Conservation (phyloP, 1,140 invertebrate species). For the Drosophila tsacasi region DNA sequence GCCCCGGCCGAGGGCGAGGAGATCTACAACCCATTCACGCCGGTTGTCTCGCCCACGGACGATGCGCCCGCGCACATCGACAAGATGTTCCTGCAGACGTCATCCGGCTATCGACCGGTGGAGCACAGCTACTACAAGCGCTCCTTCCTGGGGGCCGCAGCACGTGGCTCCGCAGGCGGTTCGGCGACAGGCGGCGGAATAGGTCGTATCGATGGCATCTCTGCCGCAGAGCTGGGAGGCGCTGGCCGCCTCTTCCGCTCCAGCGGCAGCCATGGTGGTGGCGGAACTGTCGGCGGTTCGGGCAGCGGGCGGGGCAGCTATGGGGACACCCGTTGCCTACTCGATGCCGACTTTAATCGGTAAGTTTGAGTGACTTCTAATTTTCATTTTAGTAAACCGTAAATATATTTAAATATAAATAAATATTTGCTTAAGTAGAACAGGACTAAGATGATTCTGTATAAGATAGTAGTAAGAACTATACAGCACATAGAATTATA, state of each 20-base stretch:
- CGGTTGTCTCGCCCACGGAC: slow-evolving; percentile 84
- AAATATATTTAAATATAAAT: no score
- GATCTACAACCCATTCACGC: slow-evolving; percentile 85
- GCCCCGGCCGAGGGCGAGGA: slow-evolving; percentile 80
- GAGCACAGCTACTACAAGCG: slow-evolving; percentile 84
- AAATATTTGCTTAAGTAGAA: no score
- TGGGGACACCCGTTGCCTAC: slow-evolving; percentile 73
- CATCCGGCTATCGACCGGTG: slow-evolving; percentile 84
- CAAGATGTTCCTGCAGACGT: slow-evolving; percentile 85
- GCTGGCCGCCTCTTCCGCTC: slow-evolving; percentile 67
- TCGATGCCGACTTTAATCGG: slow-evolving; percentile 78
- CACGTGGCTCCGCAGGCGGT: slow-evolving; percentile 34
- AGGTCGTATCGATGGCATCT: slow-evolving; percentile 59
- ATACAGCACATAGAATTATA: no score
- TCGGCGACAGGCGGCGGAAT: slow-evolving; percentile 29
- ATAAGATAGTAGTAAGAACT: no score
- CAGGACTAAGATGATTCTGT: no score
- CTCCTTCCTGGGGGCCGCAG: slow-evolving; percentile 72
- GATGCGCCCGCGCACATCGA: slow-evolving; percentile 84
- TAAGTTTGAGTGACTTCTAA: slow-evolving; percentile 52
- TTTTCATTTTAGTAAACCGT: no score
- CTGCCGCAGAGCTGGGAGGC: slow-evolving; percentile 67
- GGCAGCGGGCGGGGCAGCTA: slow-evolving; percentile 70
- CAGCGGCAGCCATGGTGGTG: slow-evolving; percentile 17
- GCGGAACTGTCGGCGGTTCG: slow-evolving; percentile 29